Evolutionary conservation across 1,140 invertebrate species (phyloP), one percentile per base, ranked within the genome.

Genomic region (Saccostrea cuccullata): DNA sequence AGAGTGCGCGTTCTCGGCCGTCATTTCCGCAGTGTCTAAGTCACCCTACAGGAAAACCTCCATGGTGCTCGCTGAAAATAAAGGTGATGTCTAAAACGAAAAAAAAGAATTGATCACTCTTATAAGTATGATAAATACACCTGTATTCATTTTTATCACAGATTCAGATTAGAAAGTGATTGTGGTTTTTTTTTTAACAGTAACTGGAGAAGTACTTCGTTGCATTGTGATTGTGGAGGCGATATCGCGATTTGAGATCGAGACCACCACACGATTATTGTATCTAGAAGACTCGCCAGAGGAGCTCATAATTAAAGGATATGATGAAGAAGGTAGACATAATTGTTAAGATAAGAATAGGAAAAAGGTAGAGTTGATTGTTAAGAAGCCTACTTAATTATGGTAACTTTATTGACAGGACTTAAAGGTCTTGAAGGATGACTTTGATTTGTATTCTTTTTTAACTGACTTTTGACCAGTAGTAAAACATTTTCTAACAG

Each of bases 261-360:
- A 97, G 64, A 99, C 98, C 17, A 99, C 98, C 15, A 99, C 98
- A 0, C 96, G 97, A 92, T 97, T 99, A 94, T 94, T 99, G 4
- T 99, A 97, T 93, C 96, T 99, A 86, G 98, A 99, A 95, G 98
- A 99, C 95, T 98, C 98, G n/a, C 98, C 98, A 6, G 98, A 98
- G 95, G 97, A 97, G 87, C 98, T 99, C 95, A 97, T 98, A 96
- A 97, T 98, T 30, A 95, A 97, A 91, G 98, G 98, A 0, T 98
- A 97, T 95, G 98, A 99, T 96, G 97, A 97, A 89, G 97, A 98
- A 96, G 98, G 97, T 98, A 95, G 82, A 13, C 2, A 12, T 60
- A 9, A 17, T 13, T 60, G 58, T 17, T 60, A 17, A 60, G 9
- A 60, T 4, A 60, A 15, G 58, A 15, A 17, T 36, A 36, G 30